Conservation (phyloP, 2,113 vertebrate genomes). For the Tauraco erythrolophus region DNA sequence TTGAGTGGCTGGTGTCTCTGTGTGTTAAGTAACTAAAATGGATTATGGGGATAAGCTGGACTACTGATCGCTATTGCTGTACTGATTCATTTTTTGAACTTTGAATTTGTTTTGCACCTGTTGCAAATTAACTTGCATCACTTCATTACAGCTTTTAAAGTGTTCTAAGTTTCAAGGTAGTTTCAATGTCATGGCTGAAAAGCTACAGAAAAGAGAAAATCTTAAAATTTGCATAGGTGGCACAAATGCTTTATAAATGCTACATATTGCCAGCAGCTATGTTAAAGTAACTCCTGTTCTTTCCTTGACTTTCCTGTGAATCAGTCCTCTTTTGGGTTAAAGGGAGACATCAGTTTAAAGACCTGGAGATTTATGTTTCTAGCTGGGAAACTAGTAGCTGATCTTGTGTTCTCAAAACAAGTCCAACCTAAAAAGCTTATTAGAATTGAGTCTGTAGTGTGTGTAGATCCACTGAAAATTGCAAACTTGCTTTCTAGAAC, state of each 20-base stretch:
- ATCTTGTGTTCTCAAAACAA: not conserved
- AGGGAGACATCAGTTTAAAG: not conserved
- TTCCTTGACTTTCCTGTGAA: not conserved
- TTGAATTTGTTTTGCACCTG: not conserved
- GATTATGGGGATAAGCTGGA: not conserved
- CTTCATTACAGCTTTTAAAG: not conserved
- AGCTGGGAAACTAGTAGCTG: not conserved
- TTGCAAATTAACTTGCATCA: not conserved
- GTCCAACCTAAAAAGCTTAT: not conserved
- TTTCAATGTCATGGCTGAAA: not conserved
- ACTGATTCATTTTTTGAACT: not conserved
- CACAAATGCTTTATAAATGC: not conserved
- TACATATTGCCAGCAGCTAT: not conserved
- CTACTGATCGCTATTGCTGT: not conserved
- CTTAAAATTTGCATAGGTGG: not conserved
- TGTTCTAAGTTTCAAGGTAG: not conserved
- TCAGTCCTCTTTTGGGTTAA: not conserved
- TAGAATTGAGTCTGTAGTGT: not conserved
- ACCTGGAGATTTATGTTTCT: not conserved
- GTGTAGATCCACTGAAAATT: not conserved
- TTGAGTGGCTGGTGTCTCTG: not conserved
- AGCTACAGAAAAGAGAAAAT: not conserved
- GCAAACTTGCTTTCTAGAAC: not conserved
- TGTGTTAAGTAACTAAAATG: not conserved
- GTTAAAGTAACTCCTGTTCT: not conserved